phyloP scores from a whole-genome alignment of 2,888 invertebrate genomes.

The Endomychus coccineus region DNA sequence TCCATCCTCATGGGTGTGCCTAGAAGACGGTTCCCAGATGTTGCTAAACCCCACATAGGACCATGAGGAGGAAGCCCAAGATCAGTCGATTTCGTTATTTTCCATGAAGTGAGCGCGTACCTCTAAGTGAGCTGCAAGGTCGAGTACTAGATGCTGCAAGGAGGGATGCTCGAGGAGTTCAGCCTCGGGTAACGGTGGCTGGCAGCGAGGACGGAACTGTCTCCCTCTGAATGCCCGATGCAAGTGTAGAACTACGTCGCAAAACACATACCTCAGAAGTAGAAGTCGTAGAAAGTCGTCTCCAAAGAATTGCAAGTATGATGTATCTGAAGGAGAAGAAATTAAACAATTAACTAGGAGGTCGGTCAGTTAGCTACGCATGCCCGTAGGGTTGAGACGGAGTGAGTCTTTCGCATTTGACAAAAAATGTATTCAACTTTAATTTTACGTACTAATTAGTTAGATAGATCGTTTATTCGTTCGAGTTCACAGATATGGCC shows the following conservation, averaged over 20 bases:
- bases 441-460: too few species aligned
- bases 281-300: constrained; percentile 90
- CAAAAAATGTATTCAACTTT: too few species aligned
- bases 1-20: constrained; percentile 34
- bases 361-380: too few species aligned
- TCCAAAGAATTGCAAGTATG: constrained; percentile 81
- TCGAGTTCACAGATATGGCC: too few species aligned
- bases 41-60: constrained; percentile 38
- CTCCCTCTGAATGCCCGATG: constrained; percentile 80
- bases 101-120: constrained; percentile 67
- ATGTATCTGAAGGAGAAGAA: constrained; percentile 48
- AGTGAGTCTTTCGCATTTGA: too few species aligned
- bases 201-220: constrained; percentile 78
- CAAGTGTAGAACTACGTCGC: constrained; percentile 80
- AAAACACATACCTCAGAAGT: constrained; percentile 86
- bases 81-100: constrained; percentile 56
- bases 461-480: too few species aligned
- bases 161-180: constrained; percentile 80
- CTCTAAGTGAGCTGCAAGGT: constrained; percentile 76
- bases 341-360: too few species aligned
- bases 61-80: constrained; percentile 50
- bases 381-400: too few species aligned
- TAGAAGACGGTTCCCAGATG: constrained; percentile 28
- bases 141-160: constrained; percentile 71
- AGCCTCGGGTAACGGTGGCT: constrained; percentile 78